Evolutionary conservation across 2,888 invertebrate genomes (phyloP), one percentile per base, ranked within the genome.

Genomic region (Laspeyria flexula): DNA sequence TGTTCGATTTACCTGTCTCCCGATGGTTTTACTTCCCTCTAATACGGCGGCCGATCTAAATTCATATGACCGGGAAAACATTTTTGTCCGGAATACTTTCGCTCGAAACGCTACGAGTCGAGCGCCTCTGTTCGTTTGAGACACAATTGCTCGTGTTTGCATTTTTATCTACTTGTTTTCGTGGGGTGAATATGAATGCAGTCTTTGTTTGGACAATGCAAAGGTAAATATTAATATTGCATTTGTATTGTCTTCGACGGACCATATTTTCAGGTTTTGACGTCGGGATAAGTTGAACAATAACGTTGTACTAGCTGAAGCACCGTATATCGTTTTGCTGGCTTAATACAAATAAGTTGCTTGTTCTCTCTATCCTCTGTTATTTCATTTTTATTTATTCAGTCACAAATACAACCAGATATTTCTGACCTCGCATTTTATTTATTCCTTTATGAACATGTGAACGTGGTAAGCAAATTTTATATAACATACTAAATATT

Each of bases 121-220:
- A 74, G 77, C 75, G 79, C 79, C 77, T 78, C 76, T 68, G 79
- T 86, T 85, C 86, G 86, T 85, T 83, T 82, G 87, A 86, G 88
- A 86, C 86, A 86, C 86, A 88, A 90, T 90, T 88, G 89, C 81
- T 79, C 82, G 76, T 88, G 88, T 91, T 90, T 89, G 90, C 90
- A 90, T 89, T 90, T 90, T 89, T 90, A 90, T 89, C 81, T 86
- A 85, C 84, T 88, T 88, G 85, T 88, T 89, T 90, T 90, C 87
- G 88, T 87, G 88, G 83, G 83, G 79, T 81, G 88, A 89, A 90
- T 90, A 86, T 84, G 85, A 87, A 90, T 90, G 80, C 83, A 83
- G 77, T 77, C 81, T 87, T 86, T 87, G 83, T 88, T 83, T 85
- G 81, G 79, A 83, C 80, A 68, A 72, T 79, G 79, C 81, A 79